phyloP scores from a whole-genome alignment of 2,888 invertebrate species.

The Oligia strigilis region DNA sequence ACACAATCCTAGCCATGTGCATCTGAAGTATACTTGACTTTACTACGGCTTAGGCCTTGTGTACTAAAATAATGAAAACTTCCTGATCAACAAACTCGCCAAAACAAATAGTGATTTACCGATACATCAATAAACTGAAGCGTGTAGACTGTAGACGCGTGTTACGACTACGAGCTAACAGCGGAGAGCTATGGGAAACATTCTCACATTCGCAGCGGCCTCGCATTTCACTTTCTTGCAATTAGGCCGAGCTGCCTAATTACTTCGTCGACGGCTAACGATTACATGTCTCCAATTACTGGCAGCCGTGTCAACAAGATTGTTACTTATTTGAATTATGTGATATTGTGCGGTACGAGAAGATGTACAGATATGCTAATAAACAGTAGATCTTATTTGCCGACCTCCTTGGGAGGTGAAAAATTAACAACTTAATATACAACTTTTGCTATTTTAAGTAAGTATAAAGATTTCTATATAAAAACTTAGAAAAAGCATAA shows the following conservation, averaged over 20 bases:
- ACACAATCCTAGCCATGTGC: not conserved
- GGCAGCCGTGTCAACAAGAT: constrained; percentile 40
- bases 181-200: constrained; percentile 71
- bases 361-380: constrained; percentile 2
- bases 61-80: constrained; percentile 12
- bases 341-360: constrained; percentile 18
- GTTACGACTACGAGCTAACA: constrained; percentile 36
- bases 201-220: constrained; percentile 63
- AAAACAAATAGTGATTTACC: constrained; percentile 46
- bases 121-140: constrained; percentile 28
- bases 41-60: constrained; percentile 24
- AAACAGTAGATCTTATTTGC: not conserved
- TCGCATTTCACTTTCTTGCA: constrained; percentile 81
- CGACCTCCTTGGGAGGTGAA: not conserved
- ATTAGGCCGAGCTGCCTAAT: constrained; percentile 71
- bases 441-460: not conserved
- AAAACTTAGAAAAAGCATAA: not conserved
- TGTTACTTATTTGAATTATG: constrained; percentile 32
- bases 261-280: constrained; percentile 68
- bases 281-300: constrained; percentile 70
- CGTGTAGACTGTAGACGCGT: constrained; percentile 2
- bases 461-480: not conserved
- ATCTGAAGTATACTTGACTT: not conserved
- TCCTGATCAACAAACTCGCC: constrained; percentile 23
- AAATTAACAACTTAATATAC: not conserved